Conservation (phyloP, 1,140 invertebrate genomes). For the Lasaia peninsularis region DNA sequence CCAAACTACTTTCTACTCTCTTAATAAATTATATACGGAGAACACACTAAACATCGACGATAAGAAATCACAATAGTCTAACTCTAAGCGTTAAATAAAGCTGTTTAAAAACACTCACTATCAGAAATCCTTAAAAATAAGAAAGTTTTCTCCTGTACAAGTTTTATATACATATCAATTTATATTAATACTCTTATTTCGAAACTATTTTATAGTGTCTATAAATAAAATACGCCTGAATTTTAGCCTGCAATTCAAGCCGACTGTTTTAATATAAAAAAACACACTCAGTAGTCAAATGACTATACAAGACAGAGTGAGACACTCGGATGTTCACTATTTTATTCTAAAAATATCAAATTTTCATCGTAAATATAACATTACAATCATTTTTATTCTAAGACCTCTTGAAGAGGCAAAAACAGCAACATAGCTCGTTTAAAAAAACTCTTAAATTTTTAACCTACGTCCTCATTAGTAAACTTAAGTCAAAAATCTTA, state of each 20-base stretch:
- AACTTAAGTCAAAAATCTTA: constrained; percentile 4
- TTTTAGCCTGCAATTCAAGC: constrained; percentile 49
- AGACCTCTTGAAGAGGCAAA: constrained; percentile 6
- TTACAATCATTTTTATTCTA: constrained; percentile 27
- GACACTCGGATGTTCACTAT: constrained; percentile 18
- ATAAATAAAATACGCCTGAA: constrained; percentile 11
- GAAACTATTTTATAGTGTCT: constrained; percentile 30
- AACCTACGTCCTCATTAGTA: background rate
- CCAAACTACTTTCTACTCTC: background rate
- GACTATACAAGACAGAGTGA: constrained; percentile 36
- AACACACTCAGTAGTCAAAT: constrained; percentile 45
- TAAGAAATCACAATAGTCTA: constrained; percentile 8
- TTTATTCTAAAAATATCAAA: constrained; percentile 26
- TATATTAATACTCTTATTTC: constrained; percentile 18
- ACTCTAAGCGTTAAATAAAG: constrained; percentile 34
- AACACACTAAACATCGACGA: background rate
- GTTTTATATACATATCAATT: constrained; percentile 22
- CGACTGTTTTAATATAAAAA: constrained; percentile 53
- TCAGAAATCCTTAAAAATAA: constrained; percentile 29
- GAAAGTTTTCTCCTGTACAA: constrained; percentile 31
- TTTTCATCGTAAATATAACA: constrained; percentile 20
- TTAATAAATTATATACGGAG: background rate
- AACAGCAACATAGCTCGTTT: background rate
- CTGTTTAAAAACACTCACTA: constrained; percentile 32
- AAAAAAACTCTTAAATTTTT: constrained; percentile 4